Evolutionary conservation across 2,888 invertebrate genomes (phyloP).

Genomic region (Idaea aversata): DNA sequence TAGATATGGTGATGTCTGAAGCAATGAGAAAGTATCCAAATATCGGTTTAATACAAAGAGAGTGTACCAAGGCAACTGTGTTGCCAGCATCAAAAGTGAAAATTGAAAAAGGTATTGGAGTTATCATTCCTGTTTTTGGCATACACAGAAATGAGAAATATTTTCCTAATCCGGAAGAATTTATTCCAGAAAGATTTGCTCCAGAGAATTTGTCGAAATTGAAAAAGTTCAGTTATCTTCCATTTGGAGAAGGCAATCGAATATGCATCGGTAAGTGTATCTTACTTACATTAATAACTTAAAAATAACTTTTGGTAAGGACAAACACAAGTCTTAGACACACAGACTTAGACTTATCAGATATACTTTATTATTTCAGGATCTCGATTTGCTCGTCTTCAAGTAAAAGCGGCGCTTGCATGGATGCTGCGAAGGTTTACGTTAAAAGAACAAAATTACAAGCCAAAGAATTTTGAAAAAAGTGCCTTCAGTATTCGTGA

Average conservation of each 20-base stretch:
- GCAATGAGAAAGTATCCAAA: slow-evolving; percentile 56
- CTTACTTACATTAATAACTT: neutral
- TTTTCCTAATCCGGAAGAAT: slow-evolving; percentile 57
- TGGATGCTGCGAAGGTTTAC: slow-evolving; percentile 46
- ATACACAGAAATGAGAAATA: slow-evolving; percentile 58
- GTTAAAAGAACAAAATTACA: slow-evolving; percentile 35
- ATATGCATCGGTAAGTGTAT: slow-evolving; percentile 69
- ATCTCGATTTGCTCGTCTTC: slow-evolving; percentile 47
- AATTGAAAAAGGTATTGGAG: slow-evolving; percentile 40
- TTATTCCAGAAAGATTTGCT: slow-evolving; percentile 72
- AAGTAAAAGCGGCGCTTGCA: slow-evolving; percentile 44
- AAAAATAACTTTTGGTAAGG: no score
- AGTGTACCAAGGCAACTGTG: slow-evolving; percentile 45
- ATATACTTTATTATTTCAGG: slow-evolving; percentile 39
- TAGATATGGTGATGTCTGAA: slow-evolving; percentile 62
- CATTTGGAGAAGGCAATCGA: slow-evolving; percentile 75
- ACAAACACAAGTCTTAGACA: neutral
- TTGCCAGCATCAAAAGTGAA: slow-evolving; percentile 45
- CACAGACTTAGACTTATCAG: neutral
- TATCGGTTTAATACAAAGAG: slow-evolving; percentile 47
- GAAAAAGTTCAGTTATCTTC: slow-evolving; percentile 59
- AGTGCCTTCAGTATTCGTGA: slow-evolving; percentile 48
- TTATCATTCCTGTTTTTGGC: slow-evolving; percentile 46
- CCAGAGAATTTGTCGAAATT: slow-evolving; percentile 36
- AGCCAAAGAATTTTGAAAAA: slow-evolving; percentile 37